These are phyloP conservation scores for Sicus ferrugineus DNA, from an alignment of 2,888 invertebrate genomes.

Conservation along the genomic window DNA sequence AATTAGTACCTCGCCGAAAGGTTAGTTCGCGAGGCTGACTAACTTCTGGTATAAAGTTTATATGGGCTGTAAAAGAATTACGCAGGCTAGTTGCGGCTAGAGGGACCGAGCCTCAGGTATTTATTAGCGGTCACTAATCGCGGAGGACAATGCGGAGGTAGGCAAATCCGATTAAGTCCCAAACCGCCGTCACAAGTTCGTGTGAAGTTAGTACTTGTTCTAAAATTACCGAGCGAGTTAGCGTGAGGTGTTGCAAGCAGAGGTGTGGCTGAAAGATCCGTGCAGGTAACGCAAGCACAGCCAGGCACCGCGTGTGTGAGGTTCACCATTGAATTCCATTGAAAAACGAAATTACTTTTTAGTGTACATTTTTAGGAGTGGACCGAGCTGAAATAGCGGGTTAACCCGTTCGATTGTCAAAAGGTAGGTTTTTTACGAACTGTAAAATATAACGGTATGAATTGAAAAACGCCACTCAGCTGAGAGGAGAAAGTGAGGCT, in stretches of 20 bases:
- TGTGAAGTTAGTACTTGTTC: slow-evolving; percentile 33
- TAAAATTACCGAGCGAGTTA: slow-evolving; percentile 36
- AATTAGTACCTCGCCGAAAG: background rate
- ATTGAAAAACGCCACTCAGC: background rate
- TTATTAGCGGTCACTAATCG: background rate
- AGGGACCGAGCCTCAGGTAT: background rate
- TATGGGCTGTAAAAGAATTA: slow-evolving; percentile 7
- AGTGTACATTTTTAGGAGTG: slow-evolving; percentile 9
- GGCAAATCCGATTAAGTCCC: slow-evolving; percentile 46
- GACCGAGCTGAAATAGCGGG: background rate
- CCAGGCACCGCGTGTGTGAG: too few species aligned
- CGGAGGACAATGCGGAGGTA: background rate
- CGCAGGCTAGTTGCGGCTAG: slow-evolving; percentile 20
- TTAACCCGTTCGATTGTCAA: background rate
- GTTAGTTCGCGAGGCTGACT: background rate
- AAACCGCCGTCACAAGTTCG: slow-evolving; percentile 51
- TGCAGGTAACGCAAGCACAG: too few species aligned
- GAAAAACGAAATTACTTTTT: slow-evolving; percentile 48
- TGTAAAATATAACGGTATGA: background rate
- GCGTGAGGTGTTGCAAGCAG: too few species aligned
- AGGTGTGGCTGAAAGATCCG: too few species aligned
- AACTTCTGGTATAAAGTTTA: background rate
- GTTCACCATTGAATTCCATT: slow-evolving; percentile 27
- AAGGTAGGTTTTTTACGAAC: background rate
- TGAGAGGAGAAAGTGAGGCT: background rate